phyloP scores from a whole-genome alignment of 2,888 invertebrate genomes.

The Cheilosia soror region DNA sequence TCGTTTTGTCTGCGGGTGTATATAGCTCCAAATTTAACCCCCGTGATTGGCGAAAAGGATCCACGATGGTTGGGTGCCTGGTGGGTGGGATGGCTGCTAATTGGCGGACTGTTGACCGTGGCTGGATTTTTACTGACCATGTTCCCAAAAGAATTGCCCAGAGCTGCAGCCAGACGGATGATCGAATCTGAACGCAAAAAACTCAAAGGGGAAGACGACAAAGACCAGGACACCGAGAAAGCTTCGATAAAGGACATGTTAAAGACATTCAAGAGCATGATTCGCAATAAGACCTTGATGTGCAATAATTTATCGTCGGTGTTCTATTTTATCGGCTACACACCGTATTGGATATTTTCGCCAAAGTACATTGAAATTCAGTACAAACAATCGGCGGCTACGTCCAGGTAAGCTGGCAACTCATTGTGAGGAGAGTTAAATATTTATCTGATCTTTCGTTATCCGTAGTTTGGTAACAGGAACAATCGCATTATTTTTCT shows the following conservation, averaged over 20 bases:
- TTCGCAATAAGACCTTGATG: constrained; percentile 88
- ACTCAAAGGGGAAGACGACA: constrained; percentile 52
- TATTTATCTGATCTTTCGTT: constrained; percentile 32
- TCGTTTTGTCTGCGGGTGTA: constrained; percentile 88
- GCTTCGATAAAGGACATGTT: constrained; percentile 86
- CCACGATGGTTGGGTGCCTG: constrained; percentile 93
- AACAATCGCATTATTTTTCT: constrained; percentile 88
- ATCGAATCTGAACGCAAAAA: constrained; percentile 81
- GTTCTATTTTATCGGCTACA: constrained; percentile 89
- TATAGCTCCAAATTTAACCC: constrained; percentile 87
- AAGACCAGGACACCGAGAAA: constrained; percentile 79
- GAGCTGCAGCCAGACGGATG: constrained; percentile 86
- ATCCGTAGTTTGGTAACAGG: constrained; percentile 88
- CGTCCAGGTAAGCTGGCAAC: constrained; percentile 84
- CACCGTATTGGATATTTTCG: constrained; percentile 92
- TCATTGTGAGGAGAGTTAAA: not conserved
- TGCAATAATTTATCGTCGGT: constrained; percentile 90
- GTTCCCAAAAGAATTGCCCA: constrained; percentile 88
- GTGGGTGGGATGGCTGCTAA: constrained; percentile 91
- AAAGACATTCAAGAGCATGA: constrained; percentile 86
- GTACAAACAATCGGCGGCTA: constrained; percentile 90
- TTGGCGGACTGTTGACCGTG: constrained; percentile 86
- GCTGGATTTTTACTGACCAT: constrained; percentile 87
- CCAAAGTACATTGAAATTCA: constrained; percentile 94
- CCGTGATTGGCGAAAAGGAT: constrained; percentile 87